These are phyloP conservation scores for Bhutanitis thaidina DNA, from an alignment of 2,888 invertebrate species.

Conservation along the genomic window DNA sequence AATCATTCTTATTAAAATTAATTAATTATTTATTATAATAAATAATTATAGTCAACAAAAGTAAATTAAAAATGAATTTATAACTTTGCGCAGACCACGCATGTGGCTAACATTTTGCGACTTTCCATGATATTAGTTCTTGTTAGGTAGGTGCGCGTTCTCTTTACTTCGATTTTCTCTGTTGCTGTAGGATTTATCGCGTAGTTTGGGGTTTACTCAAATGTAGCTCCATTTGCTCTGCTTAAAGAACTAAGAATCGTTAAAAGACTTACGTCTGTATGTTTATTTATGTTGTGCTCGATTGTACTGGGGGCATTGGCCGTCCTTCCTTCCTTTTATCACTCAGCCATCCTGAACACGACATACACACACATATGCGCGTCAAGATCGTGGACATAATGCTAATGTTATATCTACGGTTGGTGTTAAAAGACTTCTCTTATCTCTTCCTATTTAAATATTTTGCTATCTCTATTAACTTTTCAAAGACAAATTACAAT, in stretches of 20 bases:
- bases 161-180: neutral
- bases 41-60: too few relatives aligned
- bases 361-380: slow-evolving; percentile 11
- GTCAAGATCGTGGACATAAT: slow-evolving; percentile 1
- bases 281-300: slow-evolving; percentile 14
- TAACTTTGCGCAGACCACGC: too few relatives aligned
- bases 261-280: neutral
- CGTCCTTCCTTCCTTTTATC: slow-evolving; percentile 61
- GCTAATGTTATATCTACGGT: neutral
- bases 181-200: slow-evolving; percentile 1
- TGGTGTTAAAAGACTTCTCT: neutral
- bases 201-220: neutral
- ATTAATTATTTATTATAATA: too few relatives aligned
- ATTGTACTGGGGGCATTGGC: slow-evolving; percentile 48
- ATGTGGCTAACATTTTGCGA: too few relatives aligned
- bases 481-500: slow-evolving; percentile 1
- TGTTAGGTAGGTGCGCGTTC: too few relatives aligned
- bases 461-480: slow-evolving; percentile 3
- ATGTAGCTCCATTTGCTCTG: neutral
- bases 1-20: too few relatives aligned
- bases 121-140: too few relatives aligned
- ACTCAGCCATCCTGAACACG: slow-evolving; percentile 35
- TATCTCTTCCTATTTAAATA: slow-evolving; percentile 3
- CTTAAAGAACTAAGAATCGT: too few relatives aligned
- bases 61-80: neutral